Evolutionary conservation across 2,113 vertebrate genomes (phyloP).

Genomic region (Actenoides lindsayi): DNA sequence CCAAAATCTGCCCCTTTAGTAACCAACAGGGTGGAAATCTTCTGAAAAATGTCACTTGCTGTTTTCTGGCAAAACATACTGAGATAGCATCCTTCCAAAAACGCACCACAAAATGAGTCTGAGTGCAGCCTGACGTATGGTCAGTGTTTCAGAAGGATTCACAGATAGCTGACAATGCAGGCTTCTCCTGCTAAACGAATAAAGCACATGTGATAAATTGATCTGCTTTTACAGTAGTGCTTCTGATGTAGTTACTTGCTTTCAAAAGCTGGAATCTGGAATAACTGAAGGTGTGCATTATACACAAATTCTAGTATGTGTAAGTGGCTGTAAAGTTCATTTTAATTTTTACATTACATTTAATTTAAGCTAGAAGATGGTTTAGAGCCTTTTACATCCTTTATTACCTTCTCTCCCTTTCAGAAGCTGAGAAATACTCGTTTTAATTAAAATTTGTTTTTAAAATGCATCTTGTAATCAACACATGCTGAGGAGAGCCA

Average conservation of each 20-base stretch:
- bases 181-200: not conserved
- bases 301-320: not conserved
- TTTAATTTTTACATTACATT: not conserved
- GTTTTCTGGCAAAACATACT: not conserved
- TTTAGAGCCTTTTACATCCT: not conserved
- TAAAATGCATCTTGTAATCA: constrained; percentile 26
- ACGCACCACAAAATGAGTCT: not conserved
- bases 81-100: not conserved
- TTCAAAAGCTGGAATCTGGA: not conserved
- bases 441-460: constrained; percentile 54
- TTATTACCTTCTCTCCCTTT: not conserved
- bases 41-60: not conserved
- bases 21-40: not conserved
- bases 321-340: not conserved
- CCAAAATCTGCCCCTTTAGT: not conserved
- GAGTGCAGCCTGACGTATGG: not conserved
- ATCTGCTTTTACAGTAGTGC: not conserved
- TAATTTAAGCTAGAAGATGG: not conserved
- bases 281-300: not conserved
- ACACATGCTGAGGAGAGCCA: constrained; percentile 8
- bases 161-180: not conserved
- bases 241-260: not conserved
- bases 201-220: not conserved
- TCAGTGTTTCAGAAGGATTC: not conserved
- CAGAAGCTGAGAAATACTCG: not conserved